Percentiles rank a stretch among this genome's conserved stretches.
These are phyloP conservation scores for Phylloscopus trochilus DNA, from an alignment of 2,113 vertebrate species.

Conservation along the genomic window DNA sequence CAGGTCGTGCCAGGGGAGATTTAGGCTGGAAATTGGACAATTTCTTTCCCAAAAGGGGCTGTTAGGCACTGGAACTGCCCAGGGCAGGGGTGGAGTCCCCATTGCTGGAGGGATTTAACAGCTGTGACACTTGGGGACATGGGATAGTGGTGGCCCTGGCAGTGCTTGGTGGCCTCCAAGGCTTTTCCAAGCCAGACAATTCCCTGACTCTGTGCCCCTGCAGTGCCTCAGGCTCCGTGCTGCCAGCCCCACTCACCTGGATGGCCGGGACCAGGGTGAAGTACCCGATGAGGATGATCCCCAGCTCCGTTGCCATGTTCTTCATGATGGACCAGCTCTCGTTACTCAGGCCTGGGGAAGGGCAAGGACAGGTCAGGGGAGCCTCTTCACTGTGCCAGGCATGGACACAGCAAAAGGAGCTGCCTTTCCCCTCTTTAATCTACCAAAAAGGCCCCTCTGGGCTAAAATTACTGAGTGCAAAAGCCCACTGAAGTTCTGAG, in stretches of 20 bases:
- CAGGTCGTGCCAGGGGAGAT: background rate
- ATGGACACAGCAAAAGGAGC: background rate
- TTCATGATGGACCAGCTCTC: slow-evolving; percentile 99
- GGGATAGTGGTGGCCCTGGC: background rate
- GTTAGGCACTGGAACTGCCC: background rate
- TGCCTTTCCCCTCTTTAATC: background rate
- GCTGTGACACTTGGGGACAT: background rate
- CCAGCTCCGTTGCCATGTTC: slow-evolving; percentile 96
- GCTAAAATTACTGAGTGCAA: background rate
- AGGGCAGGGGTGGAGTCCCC: background rate
- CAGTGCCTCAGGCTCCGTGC: background rate
- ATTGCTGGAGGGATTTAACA: background rate
- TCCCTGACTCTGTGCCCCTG: background rate
- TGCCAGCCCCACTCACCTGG: slow-evolving; percentile 76
- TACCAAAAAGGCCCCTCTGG: background rate
- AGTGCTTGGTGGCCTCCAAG: background rate
- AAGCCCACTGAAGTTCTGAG: background rate
- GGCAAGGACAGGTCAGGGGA: background rate
- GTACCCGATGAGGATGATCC: slow-evolving; percentile 96
- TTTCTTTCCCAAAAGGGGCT: too few species aligned
- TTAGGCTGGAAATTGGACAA: background rate
- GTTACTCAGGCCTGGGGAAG: slow-evolving; percentile 86
- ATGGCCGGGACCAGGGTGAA: slow-evolving; percentile 97
- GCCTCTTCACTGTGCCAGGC: background rate
- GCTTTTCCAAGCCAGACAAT: background rate